These are phyloP conservation scores for Drosophila kurseongensis DNA, from an alignment of 1,140 invertebrate genomes.

Conservation along the genomic window DNA sequence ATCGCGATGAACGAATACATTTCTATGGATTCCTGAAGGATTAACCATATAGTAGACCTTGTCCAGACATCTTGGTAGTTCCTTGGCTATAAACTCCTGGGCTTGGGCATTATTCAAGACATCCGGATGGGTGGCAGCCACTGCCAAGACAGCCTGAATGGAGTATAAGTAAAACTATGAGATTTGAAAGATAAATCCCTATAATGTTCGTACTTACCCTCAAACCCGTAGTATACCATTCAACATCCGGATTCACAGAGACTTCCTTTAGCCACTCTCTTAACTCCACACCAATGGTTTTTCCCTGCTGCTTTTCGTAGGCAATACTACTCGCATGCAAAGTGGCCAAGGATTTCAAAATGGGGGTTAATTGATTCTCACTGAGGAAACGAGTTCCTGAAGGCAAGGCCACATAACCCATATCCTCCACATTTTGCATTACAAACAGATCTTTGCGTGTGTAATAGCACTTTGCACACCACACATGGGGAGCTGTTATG, in stretches of 20 bases:
- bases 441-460: conserved; percentile 81
- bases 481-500: conserved; percentile 61
- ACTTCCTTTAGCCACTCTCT: conserved; percentile 64
- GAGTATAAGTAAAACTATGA: neutral
- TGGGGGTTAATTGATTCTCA: conserved; percentile 61
- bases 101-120: conserved; percentile 33
- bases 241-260: conserved; percentile 56
- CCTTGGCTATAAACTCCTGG: conserved; percentile 57
- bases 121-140: conserved; percentile 62
- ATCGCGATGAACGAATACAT: conserved; percentile 87
- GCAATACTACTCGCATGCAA: conserved; percentile 83
- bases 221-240: conserved; percentile 69
- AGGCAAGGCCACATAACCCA: conserved; percentile 72
- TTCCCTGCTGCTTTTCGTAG: conserved; percentile 63
- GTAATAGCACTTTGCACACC: conserved; percentile 84
- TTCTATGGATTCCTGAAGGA: conserved; percentile 77
- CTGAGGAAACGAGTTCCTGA: conserved; percentile 43
- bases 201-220: conserved; percentile 30
- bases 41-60: conserved; percentile 76
- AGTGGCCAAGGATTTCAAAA: conserved; percentile 79
- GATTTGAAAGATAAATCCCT: neutral
- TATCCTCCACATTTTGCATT: conserved; percentile 81
- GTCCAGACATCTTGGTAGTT: conserved; percentile 68
- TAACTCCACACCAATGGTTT: conserved; percentile 77
- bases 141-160: conserved; percentile 60